Evolutionary conservation across 2,113 vertebrate genomes (phyloP), one percentile per base, ranked within the genome.

Genomic region (Martes martes): DNA sequence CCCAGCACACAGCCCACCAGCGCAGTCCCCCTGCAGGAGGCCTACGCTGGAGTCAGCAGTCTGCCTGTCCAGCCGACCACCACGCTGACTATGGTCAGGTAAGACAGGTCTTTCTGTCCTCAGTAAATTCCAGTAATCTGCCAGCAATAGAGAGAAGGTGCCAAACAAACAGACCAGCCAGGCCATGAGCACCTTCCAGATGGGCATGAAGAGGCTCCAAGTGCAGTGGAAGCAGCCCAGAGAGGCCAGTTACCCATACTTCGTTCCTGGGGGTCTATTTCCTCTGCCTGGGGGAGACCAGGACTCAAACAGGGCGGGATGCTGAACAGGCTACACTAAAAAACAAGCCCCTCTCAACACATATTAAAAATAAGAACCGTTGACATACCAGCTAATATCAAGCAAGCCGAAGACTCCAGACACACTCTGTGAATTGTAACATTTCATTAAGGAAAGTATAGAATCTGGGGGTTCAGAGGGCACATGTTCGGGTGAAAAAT

Each of bases 11-110:
- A 99, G 99, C 98, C 99, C 98, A 99, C 99, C 97, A 99, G 99
- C 98, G 99, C 99, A 94, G 99, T 99, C 98, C 99, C 99, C 96
- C 99, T 99, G 98, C 99, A 99, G 98, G 99, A 99, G 99, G 99
- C 99, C 98, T 99, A 99, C 98, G 99, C 99, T 23, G 99, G 99
- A 99, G 99, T 99, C 99, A 99, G 99, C 99, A 99, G 99, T 99
- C 99, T 96, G 99, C 99, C 99, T 99, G 99, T 99, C 99, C 98
- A 99, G 99, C 99, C 98, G 99, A 99, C 99, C 99, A 99, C 98
- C 99, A 99, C 98, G 99, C 99, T 99, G 99, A 99, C 98, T 99
- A 99, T 98, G 99, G 99, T 98, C 99, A 99, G 99, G 99, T 99
- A 98, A 99, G 99, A 99, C 99, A 99, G 99, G 99, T 99, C 95